Evolutionary conservation across 2,797 vertebrate species (phyloP).

Genomic region (Xenops minutus): DNA sequence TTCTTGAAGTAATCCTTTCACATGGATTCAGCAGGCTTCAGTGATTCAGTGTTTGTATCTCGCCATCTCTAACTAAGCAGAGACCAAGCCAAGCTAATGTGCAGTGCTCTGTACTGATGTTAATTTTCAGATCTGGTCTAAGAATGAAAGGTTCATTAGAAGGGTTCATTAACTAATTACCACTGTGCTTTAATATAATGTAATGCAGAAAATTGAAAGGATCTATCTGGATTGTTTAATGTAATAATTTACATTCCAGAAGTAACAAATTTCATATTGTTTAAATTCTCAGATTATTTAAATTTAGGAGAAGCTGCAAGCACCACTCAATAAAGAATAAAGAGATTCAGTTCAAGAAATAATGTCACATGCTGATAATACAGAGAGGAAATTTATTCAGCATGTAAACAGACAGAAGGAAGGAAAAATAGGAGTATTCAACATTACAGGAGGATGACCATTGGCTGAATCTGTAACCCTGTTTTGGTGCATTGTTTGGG

Average conservation of each 20-base stretch:
- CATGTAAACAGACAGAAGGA: not conserved
- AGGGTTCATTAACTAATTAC: constrained; percentile 17
- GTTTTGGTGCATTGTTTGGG: too few relatives aligned
- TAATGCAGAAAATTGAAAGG: not conserved
- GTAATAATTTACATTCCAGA: not conserved
- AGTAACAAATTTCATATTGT: not conserved
- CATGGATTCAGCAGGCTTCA: not conserved
- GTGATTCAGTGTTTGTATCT: not conserved
- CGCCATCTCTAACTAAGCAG: not conserved
- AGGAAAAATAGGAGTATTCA: not conserved
- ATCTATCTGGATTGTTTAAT: not conserved
- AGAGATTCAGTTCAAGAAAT: not conserved
- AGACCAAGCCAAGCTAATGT: not conserved
- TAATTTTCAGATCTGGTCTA: not conserved
- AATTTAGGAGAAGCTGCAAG: not conserved
- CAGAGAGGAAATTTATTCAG: not conserved
- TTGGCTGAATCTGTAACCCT: not conserved
- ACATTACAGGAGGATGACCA: accelerated
- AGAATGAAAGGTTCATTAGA: not conserved
- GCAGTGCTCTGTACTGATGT: not conserved
- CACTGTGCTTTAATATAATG: not conserved
- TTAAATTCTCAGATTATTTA: not conserved
- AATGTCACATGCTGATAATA: not conserved
- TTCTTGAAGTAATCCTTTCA: not conserved
- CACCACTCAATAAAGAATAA: not conserved